Evolutionary conservation across 2,797 vertebrate genomes (phyloP).

Genomic region (Amphiprion clarkii): DNA sequence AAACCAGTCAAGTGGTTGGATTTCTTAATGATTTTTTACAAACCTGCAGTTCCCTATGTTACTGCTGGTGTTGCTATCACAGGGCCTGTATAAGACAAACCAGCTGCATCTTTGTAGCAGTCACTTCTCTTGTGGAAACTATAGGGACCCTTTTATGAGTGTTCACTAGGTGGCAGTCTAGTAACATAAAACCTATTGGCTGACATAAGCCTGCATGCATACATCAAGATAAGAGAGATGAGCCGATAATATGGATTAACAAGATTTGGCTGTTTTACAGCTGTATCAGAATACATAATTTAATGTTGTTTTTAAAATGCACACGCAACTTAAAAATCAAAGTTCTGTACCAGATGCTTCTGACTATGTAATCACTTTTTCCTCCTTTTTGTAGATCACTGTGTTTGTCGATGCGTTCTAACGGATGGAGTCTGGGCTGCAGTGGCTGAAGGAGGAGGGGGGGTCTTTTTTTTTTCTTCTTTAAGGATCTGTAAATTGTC

Average conservation of each 20-base stretch:
- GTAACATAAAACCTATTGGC: constrained; percentile 77
- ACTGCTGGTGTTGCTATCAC: constrained; percentile 39
- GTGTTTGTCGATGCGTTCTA: constrained; percentile 39
- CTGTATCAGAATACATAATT: constrained; percentile 62
- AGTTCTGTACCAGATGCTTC: constrained; percentile 15
- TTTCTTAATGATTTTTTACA: constrained; percentile 32
- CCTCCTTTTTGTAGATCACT: constrained; percentile 29
- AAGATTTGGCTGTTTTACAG: constrained; percentile 63
- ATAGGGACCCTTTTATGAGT: constrained; percentile 26
- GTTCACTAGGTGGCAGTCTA: constrained; percentile 89
- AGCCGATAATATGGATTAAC: constrained; percentile 73
- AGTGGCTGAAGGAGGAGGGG: constrained; percentile 6
- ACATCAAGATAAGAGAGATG: constrained; percentile 68
- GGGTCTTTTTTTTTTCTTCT: constrained; percentile 50
- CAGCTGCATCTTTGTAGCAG: constrained; percentile 59
- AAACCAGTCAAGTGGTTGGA: constrained; percentile 14
- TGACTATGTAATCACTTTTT: constrained; percentile 25
- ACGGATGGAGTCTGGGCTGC: constrained; percentile 39
- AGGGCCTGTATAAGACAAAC: constrained; percentile 49
- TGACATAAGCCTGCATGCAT: constrained; percentile 55
- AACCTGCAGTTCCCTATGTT: constrained; percentile 18
- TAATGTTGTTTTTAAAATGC: constrained; percentile 23
- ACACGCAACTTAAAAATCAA: neutral
- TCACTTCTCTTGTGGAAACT: constrained; percentile 45
- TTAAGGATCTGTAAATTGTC: constrained; percentile 77